Evolutionary conservation across 2,888 invertebrate species (phyloP).

Genomic region (Endotricha flammealis): DNA sequence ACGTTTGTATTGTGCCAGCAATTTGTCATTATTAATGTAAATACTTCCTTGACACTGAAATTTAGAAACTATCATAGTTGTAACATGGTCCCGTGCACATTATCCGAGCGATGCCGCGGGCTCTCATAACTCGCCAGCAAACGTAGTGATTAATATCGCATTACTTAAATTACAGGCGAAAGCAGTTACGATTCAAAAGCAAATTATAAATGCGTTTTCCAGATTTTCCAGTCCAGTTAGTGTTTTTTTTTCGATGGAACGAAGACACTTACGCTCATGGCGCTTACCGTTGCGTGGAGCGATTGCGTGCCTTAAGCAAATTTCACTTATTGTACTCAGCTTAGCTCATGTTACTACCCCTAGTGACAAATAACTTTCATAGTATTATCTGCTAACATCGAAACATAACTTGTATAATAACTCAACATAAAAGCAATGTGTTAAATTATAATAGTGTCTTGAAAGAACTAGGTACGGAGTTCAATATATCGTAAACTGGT

Average conservation of each 20-base stretch:
- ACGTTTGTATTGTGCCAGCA: too few relatives aligned
- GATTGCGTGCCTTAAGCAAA: conserved; percentile 53
- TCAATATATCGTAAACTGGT: too few relatives aligned
- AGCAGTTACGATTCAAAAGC: conserved; percentile 60
- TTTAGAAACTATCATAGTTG: conserved; percentile 11
- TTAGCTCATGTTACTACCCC: conserved; percentile 14
- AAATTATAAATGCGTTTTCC: conserved; percentile 54
- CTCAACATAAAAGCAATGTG: too few relatives aligned
- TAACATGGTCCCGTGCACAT: conserved; percentile 15
- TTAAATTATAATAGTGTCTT: too few relatives aligned
- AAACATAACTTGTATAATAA: too few relatives aligned
- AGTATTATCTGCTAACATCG: conserved; percentile 5
- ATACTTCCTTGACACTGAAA: conserved; percentile 6
- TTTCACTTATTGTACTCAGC: conserved; percentile 47
- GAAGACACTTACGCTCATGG: conserved; percentile 56
- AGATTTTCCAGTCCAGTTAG: conserved; percentile 58
- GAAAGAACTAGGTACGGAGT: too few relatives aligned
- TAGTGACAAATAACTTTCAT: conserved; percentile 16
- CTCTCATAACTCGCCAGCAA: conserved; percentile 29
- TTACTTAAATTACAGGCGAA: conserved; percentile 54
- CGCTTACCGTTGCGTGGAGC: conserved; percentile 55
- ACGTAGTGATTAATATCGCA: conserved; percentile 50
- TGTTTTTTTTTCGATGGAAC: conserved; percentile 42
- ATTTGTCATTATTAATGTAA: too few relatives aligned
- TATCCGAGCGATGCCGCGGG: too few relatives aligned